A percentile compares a stretch with the other conserved stretches of the same genome.
phyloP scores from a whole-genome alignment of 53 echinoderm and acorn worm genomes.

The Paracentrotus lividus region DNA sequence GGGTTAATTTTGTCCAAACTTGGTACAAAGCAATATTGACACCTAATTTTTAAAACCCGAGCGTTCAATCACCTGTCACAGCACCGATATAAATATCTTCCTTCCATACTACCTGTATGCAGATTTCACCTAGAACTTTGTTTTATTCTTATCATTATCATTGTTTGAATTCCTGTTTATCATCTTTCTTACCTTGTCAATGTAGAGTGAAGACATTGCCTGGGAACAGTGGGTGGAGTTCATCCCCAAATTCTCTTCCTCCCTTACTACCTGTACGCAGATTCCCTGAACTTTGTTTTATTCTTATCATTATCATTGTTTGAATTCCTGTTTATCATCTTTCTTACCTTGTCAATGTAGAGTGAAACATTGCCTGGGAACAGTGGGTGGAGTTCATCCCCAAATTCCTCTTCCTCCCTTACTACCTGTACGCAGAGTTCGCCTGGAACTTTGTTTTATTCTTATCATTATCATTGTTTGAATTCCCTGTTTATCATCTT shows the following conservation, averaged over 20 bases:
- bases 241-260: constrained; percentile 91
- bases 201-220: constrained; percentile 79
- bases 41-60: too few species aligned
- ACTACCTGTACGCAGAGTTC: constrained; percentile 93
- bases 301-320: not conserved
- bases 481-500: not conserved
- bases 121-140: constrained; percentile 78
- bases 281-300: constrained; percentile 79
- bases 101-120: constrained; percentile 94
- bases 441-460: constrained; percentile 82
- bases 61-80: too few species aligned
- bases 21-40: too few species aligned
- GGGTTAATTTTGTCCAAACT: too few species aligned
- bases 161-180: not conserved
- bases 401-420: constrained; percentile 92
- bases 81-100: constrained; percentile 84
- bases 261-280: constrained; percentile 93
- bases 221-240: constrained; percentile 97
- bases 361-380: constrained; percentile 80
- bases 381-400: constrained; percentile 96
- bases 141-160: not conserved
- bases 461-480: not conserved
- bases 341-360: constrained; percentile 74
- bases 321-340: not conserved
- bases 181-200: constrained; percentile 12